These are phyloP conservation scores for Pollicipes pollicipes DNA, from an alignment of 1,140 invertebrate genomes.

Conservation along the genomic window DNA sequence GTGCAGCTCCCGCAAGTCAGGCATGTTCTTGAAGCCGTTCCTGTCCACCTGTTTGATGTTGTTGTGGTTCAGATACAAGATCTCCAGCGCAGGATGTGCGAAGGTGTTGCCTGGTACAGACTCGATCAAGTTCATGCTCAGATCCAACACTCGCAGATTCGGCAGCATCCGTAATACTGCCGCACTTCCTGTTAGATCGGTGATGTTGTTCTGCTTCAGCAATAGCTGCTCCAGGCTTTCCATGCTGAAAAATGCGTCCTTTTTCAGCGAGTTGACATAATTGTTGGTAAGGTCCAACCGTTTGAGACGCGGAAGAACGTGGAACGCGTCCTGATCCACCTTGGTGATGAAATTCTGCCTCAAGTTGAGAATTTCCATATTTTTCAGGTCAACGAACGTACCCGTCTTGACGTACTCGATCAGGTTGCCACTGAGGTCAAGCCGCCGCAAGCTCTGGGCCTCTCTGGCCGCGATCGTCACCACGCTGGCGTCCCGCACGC, in stretches of 20 bases:
- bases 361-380: neutral
- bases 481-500: neutral
- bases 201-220: neutral
- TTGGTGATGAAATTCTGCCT: neutral
- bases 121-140: neutral
- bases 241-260: neutral
- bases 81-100: neutral
- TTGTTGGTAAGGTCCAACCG: neutral
- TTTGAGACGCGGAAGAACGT: neutral
- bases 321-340: neutral
- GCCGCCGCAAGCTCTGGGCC: neutral
- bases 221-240: neutral
- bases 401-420: slow-evolving; percentile 1
- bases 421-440: neutral
- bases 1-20: neutral
- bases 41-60: neutral
- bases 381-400: neutral
- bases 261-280: neutral
- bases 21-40: neutral
- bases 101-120: neutral
- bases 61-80: neutral
- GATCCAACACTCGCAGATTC: neutral
- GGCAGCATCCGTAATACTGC: neutral
- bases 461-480: neutral
- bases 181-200: neutral